Percentiles rank a stretch among this genome's conserved stretches.
Evolutionary conservation across 2,797 vertebrate species (phyloP).

Genomic region (Sphaeramia orbicularis): DNA sequence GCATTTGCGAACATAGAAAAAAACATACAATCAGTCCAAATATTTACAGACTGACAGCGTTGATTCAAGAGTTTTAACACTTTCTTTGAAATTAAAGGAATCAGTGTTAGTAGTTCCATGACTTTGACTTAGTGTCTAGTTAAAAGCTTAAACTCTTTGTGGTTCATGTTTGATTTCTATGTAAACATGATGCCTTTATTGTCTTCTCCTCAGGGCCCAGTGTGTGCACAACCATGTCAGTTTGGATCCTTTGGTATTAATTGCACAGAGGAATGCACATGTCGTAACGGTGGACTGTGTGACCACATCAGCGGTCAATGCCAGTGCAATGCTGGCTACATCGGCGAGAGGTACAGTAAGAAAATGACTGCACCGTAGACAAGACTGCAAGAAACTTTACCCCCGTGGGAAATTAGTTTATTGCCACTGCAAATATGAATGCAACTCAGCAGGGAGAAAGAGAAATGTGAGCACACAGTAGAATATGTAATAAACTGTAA

Average conservation of each 20-base stretch:
- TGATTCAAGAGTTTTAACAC: no score
- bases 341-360: conserved; percentile 90
- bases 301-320: conserved; percentile 97
- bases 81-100: no score
- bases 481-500: conserved; percentile 4
- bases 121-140: no score
- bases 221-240: conserved; percentile 95
- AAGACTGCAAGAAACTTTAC: background rate
- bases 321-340: conserved; percentile 92
- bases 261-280: conserved; percentile 94
- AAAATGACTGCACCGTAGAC: background rate
- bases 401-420: conserved; percentile 6
- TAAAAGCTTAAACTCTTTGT: background rate
- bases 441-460: conserved; percentile 10
- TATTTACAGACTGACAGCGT: no score
- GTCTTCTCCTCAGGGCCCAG: conserved; percentile 87
- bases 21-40: no score
- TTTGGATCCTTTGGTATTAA: conserved; percentile 94
- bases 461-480: background rate
- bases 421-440: conserved; percentile 6
- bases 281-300: conserved; percentile 94
- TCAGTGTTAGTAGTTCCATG: no score
- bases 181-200: background rate
- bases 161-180: background rate
- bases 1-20: no score